Percentiles rank a stretch among this genome's conserved stretches.
These are phyloP conservation scores for Drosophila hamatofila DNA, from an alignment of 2,888 invertebrate genomes.

Conservation along the genomic window DNA sequence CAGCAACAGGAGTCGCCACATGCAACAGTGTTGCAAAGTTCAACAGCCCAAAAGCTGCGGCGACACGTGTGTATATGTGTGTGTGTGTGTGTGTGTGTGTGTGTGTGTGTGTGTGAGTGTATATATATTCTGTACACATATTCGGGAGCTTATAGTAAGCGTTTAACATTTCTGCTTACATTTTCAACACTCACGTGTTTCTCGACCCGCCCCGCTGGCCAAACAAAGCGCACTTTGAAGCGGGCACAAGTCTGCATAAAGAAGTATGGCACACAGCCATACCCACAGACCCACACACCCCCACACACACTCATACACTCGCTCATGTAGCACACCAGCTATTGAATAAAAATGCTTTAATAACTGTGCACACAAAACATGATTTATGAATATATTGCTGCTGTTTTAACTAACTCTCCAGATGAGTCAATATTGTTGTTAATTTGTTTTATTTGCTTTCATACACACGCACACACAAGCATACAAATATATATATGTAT, in stretches of 20 bases:
- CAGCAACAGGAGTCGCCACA: constrained; percentile 26
- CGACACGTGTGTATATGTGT: constrained; percentile 4
- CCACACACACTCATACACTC: background rate
- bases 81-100: background rate
- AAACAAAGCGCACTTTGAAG: constrained; percentile 25
- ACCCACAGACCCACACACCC: background rate
- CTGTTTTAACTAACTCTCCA: constrained; percentile 19
- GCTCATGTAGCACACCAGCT: background rate
- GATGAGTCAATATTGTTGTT: constrained; percentile 9
- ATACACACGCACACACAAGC: background rate
- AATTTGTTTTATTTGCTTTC: constrained; percentile 7
- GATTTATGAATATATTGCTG: constrained; percentile 25
- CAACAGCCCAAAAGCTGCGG: constrained; percentile 17
- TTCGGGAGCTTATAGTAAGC: constrained; percentile 40
- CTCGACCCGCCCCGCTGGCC: background rate
- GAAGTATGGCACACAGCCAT: constrained; percentile 2
- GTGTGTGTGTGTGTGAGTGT: constrained; percentile 5
- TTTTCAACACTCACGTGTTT: constrained; percentile 19
- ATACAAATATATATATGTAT: too few relatives aligned
- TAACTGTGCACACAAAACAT: constrained; percentile 12
- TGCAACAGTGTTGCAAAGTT: constrained; percentile 13
- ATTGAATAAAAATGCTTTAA: constrained; percentile 17
- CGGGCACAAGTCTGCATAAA: constrained; percentile 6
- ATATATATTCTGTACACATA: constrained; percentile 18
- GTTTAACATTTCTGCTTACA: constrained; percentile 46